Conservation (phyloP, 2,113 vertebrate genomes). For the Cyprinodon tularosa region DNA sequence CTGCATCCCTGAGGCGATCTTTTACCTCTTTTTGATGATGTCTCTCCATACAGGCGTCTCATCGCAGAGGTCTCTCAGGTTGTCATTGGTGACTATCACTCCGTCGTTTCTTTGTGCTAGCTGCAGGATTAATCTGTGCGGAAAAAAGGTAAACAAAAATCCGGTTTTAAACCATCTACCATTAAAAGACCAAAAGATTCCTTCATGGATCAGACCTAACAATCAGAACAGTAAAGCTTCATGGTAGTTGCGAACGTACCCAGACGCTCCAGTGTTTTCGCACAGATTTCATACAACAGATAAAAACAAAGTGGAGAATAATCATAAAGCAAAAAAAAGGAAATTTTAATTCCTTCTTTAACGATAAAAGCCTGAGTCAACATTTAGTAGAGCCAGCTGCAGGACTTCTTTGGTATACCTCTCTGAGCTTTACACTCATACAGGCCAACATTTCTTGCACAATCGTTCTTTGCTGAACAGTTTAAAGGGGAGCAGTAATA, state of each 20-base stretch:
- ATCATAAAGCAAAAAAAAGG: too few species aligned
- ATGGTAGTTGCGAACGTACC: not conserved
- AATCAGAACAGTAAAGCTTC: too few species aligned
- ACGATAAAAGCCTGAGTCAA: too few species aligned
- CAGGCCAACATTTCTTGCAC: too few species aligned
- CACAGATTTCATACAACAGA: not conserved
- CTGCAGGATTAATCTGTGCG: slow-evolving; percentile 85
- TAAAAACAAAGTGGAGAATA: not conserved
- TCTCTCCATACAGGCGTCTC: slow-evolving; percentile 83
- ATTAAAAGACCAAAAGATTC: not conserved
- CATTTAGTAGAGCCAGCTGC: too few species aligned
- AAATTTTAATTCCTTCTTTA: too few species aligned
- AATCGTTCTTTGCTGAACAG: too few species aligned
- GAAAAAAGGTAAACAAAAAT: not conserved
- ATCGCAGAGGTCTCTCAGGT: slow-evolving; percentile 87
- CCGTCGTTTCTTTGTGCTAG: slow-evolving; percentile 83
- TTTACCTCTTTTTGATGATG: slow-evolving; percentile 88
- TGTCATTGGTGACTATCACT: slow-evolving; percentile 91
- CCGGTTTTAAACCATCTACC: too few species aligned
- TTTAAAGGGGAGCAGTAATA: too few species aligned
- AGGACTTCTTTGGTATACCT: too few species aligned
- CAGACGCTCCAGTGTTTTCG: not conserved
- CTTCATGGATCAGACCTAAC: too few species aligned
- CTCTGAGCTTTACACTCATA: too few species aligned
- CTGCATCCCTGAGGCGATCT: not conserved